phyloP scores from a whole-genome alignment of 2,888 invertebrate genomes.

The Diaprepes abbreviatus region DNA sequence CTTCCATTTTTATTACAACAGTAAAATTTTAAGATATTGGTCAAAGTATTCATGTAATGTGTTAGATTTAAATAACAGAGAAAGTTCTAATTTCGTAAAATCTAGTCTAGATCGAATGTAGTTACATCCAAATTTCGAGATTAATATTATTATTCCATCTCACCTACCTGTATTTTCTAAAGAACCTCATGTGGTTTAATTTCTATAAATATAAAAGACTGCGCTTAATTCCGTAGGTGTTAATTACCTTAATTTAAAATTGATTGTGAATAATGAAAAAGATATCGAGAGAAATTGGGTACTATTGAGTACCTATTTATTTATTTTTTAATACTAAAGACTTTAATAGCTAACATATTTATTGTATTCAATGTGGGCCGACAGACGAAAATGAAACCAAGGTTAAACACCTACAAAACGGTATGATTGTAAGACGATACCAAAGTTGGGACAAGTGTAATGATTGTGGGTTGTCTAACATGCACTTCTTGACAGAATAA shows the following conservation, averaged over 20 bases:
- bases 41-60: no score
- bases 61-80: no score
- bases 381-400: slow-evolving; percentile 11
- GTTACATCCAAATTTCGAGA: no score
- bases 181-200: no score
- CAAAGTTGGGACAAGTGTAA: slow-evolving; percentile 8
- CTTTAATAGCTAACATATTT: neutral
- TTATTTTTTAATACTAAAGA: neutral
- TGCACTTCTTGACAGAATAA: neutral
- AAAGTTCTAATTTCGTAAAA: no score
- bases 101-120: no score
- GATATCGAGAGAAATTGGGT: neutral
- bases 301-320: neutral
- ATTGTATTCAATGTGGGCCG: neutral
- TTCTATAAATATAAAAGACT: no score
- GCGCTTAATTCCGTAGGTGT: neutral
- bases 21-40: no score
- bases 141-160: no score
- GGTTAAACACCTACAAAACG: slow-evolving; percentile 8
- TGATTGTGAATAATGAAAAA: neutral
- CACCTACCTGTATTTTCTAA: no score
- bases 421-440: slow-evolving; percentile 4
- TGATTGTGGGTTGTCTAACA: neutral
- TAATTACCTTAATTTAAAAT: neutral
- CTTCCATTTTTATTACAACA: no score